Percentiles rank a stretch among this genome's conserved stretches.
Conservation (phyloP, 1,140 invertebrate species). For the Artemia franciscana region DNA sequence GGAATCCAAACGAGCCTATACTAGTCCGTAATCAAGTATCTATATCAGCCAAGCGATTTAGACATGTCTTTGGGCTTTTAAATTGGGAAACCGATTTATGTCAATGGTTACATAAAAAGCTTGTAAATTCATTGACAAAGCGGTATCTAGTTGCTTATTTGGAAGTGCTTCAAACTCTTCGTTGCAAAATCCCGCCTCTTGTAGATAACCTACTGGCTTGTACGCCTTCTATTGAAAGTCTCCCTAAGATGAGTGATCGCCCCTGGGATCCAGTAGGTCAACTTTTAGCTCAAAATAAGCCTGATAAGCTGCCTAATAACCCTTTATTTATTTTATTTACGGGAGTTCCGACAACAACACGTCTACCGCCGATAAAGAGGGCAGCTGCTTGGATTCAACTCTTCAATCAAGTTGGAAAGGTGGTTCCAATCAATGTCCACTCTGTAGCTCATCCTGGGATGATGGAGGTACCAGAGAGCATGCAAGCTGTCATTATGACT, state of each 20-base stretch:
- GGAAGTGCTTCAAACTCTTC: neutral
- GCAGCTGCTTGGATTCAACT: neutral
- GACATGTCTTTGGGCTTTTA: neutral
- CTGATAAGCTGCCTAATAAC: neutral
- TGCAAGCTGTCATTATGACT: neutral
- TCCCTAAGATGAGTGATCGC: neutral
- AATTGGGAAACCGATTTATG: neutral
- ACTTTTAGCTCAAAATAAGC: neutral
- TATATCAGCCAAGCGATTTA: neutral
- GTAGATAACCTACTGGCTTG: neutral
- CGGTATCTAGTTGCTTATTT: neutral
- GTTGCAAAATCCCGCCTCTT: neutral
- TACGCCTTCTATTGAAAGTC: neutral
- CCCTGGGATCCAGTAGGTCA: neutral
- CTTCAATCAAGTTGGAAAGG: neutral
- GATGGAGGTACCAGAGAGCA: neutral
- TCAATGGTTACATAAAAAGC: neutral
- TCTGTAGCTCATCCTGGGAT: neutral
- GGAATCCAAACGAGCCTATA: neutral
- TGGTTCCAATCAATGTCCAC: neutral
- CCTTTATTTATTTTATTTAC: neutral
- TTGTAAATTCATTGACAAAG: neutral
- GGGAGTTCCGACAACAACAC: neutral
- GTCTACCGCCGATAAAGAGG: neutral
- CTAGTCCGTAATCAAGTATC: neutral